Evolutionary conservation across 1,140 invertebrate genomes (phyloP).

Genomic region (Zaprionus kolodkinae): DNA sequence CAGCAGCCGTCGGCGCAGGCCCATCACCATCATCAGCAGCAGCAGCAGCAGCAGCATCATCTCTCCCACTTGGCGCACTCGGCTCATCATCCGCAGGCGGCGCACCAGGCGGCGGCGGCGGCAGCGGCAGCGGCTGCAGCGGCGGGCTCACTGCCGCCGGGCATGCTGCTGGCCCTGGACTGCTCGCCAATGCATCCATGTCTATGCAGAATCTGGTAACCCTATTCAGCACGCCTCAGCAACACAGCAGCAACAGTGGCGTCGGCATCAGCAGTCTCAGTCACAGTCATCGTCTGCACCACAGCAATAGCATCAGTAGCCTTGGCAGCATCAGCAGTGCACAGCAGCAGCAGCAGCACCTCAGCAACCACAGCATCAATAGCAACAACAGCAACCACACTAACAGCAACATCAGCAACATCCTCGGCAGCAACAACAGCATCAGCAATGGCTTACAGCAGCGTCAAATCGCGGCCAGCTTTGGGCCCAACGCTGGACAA

Average conservation of each 20-base stretch:
- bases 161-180: slow-evolving; percentile 83
- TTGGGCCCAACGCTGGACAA: slow-evolving; percentile 34
- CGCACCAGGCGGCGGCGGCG: slow-evolving; percentile 18
- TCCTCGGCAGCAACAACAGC: slow-evolving; percentile 11
- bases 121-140: slow-evolving; percentile 54
- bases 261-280: slow-evolving; percentile 43
- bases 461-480: slow-evolving; percentile 32
- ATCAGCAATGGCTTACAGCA: slow-evolving; percentile 16
- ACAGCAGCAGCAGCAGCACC: slow-evolving; percentile 34
- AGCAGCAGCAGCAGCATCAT: slow-evolving; percentile 48
- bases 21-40: slow-evolving; percentile 20
- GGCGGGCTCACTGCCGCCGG: slow-evolving; percentile 65
- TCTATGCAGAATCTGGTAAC: slow-evolving; percentile 96
- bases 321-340: slow-evolving; percentile 13
- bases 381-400: slow-evolving; percentile 16
- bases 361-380: slow-evolving; percentile 26
- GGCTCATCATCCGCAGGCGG: slow-evolving; percentile 54
- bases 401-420: slow-evolving; percentile 15
- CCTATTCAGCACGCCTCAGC: slow-evolving; percentile 85
- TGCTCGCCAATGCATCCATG: slow-evolving; percentile 89
- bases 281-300: slow-evolving; percentile 31
- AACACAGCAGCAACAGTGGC: slow-evolving; percentile 29
- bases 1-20: slow-evolving; percentile 27
- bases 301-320: slow-evolving; percentile 34
- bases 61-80: slow-evolving; percentile 65